These are phyloP conservation scores for Phenganax marumi DNA, from an alignment of 92 coral and sea anemone species.

Conservation along the genomic window DNA sequence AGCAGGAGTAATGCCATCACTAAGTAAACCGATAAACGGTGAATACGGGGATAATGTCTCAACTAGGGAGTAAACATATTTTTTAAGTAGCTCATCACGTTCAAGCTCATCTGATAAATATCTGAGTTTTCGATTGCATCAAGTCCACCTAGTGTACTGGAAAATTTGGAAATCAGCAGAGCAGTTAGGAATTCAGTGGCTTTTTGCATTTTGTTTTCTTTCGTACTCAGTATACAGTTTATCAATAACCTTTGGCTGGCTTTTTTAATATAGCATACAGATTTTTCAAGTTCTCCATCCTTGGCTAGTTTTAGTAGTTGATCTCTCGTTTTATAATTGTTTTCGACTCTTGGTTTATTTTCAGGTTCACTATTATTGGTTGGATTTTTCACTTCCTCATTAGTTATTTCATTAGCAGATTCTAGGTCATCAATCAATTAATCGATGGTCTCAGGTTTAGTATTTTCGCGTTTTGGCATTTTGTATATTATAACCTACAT, in stretches of 20 bases:
- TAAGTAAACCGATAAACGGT: background rate
- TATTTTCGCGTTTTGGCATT: no score
- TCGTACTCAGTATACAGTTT: background rate
- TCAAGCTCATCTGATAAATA: no score
- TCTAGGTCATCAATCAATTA: no score
- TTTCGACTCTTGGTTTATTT: background rate
- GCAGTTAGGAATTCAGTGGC: background rate
- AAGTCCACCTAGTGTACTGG: no score
- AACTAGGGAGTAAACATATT: no score
- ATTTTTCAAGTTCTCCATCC: conserved; percentile 2
- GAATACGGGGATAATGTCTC: no score
- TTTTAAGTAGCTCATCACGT: no score
- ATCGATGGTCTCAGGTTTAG: no score
- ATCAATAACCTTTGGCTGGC: background rate
- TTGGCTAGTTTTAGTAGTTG: background rate
- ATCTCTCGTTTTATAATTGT: background rate
- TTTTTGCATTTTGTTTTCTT: background rate
- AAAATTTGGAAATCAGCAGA: background rate
- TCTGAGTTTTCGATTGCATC: no score
- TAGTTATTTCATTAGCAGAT: no score
- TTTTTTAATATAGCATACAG: background rate
- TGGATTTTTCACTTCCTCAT: background rate
- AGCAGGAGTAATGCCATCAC: background rate
- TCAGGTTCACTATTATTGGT: background rate
- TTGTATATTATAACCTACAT: background rate